Percentiles rank a stretch among this genome's conserved stretches.
phyloP scores from a whole-genome alignment of 1,140 invertebrate species.

The Aphis gossypii region DNA sequence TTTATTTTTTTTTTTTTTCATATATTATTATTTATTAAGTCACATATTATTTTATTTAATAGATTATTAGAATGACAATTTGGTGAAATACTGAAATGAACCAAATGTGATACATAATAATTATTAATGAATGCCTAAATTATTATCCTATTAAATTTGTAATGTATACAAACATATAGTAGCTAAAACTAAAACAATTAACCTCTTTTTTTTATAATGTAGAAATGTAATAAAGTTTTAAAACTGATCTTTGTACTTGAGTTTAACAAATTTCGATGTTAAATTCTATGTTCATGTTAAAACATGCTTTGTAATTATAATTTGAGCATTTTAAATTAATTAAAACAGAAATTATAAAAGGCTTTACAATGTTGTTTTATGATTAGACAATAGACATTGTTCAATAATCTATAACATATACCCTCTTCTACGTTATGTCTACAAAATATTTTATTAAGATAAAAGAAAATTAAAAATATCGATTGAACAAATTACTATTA shows the following conservation, averaged over 20 bases:
- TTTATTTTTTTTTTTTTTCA: no score
- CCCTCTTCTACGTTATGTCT: neutral
- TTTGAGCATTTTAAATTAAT: neutral
- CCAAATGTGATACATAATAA: neutral
- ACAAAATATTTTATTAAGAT: neutral
- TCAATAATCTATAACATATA: neutral
- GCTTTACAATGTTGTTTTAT: neutral
- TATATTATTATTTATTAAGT: no score
- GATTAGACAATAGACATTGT: neutral
- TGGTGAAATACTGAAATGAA: neutral
- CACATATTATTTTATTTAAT: no score
- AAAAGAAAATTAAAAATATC: neutral
- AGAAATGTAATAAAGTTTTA: neutral
- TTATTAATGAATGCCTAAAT: neutral
- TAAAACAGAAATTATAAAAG: neutral
- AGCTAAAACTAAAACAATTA: no score
- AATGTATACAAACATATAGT: neutral
- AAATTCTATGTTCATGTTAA: neutral
- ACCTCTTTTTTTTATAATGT: neutral
- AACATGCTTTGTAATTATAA: neutral
- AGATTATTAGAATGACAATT: no score
- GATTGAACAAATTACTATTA: neutral
- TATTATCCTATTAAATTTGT: neutral
- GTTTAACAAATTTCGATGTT: neutral
- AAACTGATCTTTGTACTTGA: neutral